These are phyloP conservation scores for Patiria miniata DNA, from an alignment of 35 echinoderm and acorn worm genomes.

Conservation along the genomic window DNA sequence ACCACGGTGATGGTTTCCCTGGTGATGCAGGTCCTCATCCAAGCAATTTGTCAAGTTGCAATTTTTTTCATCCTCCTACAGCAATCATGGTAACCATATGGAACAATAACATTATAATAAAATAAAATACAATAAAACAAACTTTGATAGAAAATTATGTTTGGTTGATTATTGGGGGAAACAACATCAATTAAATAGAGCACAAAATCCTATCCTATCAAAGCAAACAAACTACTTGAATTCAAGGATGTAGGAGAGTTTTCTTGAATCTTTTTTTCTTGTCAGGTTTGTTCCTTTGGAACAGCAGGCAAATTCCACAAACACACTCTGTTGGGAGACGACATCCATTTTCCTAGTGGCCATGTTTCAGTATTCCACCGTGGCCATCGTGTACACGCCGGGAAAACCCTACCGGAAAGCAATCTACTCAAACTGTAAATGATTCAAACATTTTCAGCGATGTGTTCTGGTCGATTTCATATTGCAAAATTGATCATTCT, in stretches of 20 bases:
- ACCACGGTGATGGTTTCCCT: constrained; percentile 72
- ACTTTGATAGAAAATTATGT: no score
- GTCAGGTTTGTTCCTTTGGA: neutral
- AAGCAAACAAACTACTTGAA: no score
- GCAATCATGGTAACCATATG: constrained; percentile 48
- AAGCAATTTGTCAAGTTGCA: constrained; percentile 55
- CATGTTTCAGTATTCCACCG: constrained; percentile 37
- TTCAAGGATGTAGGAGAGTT: no score
- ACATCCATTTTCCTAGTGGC: constrained; percentile 31
- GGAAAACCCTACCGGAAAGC: constrained; percentile 44
- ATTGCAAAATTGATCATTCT: no score
- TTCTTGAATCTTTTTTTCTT: no score
- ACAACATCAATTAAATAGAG: no score
- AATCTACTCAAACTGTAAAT: constrained; percentile 51
- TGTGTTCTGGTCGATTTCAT: neutral
- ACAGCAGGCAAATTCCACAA: neutral
- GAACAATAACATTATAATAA: no score
- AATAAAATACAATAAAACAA: no score
- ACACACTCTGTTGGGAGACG: neutral
- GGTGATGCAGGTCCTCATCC: constrained; percentile 48
- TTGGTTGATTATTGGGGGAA: no score
- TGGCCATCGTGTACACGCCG: constrained; percentile 38
- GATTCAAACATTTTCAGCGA: neutral
- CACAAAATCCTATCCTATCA: no score
- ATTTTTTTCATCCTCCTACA: constrained; percentile 40